Evolutionary conservation across 2,888 invertebrate species (phyloP).

Genomic region (Pediacus dermestoides): DNA sequence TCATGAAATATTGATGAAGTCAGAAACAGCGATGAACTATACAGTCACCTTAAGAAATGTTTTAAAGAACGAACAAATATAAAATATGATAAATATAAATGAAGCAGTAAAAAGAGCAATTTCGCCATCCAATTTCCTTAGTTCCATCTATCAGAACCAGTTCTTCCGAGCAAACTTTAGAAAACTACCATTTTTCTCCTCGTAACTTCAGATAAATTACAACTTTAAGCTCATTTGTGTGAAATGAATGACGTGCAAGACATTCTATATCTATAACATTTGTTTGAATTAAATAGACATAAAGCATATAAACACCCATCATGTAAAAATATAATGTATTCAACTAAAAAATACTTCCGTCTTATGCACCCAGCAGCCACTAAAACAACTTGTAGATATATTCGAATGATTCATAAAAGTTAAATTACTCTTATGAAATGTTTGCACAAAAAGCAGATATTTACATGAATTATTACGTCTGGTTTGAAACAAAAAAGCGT

Average conservation of each 20-base stretch:
- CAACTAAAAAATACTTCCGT: no score
- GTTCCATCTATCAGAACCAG: constrained; percentile 9
- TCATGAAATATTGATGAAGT: no score
- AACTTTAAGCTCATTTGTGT: constrained; percentile 10
- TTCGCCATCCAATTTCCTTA: constrained; percentile 12
- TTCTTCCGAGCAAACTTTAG: constrained; percentile 11
- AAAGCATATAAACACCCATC: no score
- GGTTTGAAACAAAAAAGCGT: no score
- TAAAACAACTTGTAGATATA: constrained; percentile 7
- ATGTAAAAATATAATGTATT: no score
- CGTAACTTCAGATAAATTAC: constrained; percentile 11
- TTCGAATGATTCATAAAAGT: constrained; percentile 12
- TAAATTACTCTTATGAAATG: not conserved
- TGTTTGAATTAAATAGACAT: no score
- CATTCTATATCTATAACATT: no score
- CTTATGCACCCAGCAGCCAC: no score
- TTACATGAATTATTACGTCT: no score
- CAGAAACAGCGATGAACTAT: no score
- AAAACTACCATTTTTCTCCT: constrained; percentile 14
- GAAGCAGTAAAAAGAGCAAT: constrained; percentile 12
- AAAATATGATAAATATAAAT: constrained; percentile 12
- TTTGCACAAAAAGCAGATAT: constrained; percentile 2
- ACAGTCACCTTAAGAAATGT: no score
- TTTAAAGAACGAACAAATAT: no score
- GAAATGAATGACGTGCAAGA: constrained; percentile 7